These are phyloP conservation scores for Hypomecis atomaria DNA, from an alignment of 2,888 invertebrate genomes.

Conservation along the genomic window DNA sequence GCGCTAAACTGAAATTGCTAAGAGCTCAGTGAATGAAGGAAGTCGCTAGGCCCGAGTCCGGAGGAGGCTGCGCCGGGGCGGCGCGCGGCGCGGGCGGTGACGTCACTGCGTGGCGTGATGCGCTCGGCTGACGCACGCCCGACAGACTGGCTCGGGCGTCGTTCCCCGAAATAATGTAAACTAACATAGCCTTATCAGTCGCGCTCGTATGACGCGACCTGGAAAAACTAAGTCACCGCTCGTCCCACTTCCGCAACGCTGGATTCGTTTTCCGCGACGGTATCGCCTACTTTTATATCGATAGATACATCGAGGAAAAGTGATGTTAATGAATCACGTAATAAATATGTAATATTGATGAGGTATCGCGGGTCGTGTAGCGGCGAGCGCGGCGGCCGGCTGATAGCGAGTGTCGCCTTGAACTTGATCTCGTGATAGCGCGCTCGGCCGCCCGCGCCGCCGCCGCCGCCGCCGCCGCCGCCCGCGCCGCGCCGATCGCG, in stretches of 20 bases:
- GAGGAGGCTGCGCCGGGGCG: too few relatives aligned
- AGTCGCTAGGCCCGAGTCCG: too few relatives aligned
- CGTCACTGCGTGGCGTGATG: conserved; percentile 13
- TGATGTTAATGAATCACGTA: neutral
- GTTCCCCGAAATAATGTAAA: conserved; percentile 4
- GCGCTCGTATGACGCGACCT: neutral
- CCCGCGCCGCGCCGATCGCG: neutral
- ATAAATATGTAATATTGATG: neutral
- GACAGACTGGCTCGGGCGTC: neutral
- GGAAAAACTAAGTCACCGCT: conserved; percentile 1
- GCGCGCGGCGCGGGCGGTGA: neutral
- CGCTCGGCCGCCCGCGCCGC: neutral
- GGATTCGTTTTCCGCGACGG: neutral
- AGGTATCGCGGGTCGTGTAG: too few relatives aligned
- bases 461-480: too few relatives aligned
- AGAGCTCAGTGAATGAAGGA: too few relatives aligned
- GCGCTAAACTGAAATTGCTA: too few relatives aligned
- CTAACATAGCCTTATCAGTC: neutral
- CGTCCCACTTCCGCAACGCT: neutral
- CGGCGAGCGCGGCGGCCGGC: neutral
- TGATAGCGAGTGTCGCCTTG: neutral
- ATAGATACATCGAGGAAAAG: neutral
- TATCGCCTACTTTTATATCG: neutral
- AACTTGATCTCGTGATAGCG: neutral
- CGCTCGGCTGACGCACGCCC: neutral